Percentiles rank a stretch among this genome's conserved stretches.
These are phyloP conservation scores for Mesitornis unicolor DNA, from an alignment of 2,113 vertebrate genomes.

Conservation along the genomic window DNA sequence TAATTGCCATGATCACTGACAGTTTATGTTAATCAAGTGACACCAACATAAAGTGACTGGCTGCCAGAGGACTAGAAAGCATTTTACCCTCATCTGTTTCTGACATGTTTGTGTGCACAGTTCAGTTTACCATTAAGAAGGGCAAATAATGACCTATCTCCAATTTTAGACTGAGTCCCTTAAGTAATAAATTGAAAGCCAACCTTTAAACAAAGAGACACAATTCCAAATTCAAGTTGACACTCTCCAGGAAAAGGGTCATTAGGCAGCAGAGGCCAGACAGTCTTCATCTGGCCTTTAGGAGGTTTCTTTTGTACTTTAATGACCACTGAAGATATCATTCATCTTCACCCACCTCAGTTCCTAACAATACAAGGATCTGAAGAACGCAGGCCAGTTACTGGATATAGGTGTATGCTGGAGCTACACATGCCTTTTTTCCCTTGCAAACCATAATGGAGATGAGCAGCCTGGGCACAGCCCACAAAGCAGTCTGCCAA, in stretches of 20 bases:
- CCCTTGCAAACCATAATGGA: not conserved
- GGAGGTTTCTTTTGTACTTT: not conserved
- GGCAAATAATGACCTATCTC: not conserved
- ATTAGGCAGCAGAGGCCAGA: not conserved
- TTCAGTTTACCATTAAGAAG: conserved; percentile 21
- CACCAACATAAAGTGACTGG: not conserved
- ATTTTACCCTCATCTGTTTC: not conserved
- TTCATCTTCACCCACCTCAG: not conserved
- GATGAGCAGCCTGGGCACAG: not conserved
- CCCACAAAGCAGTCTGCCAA: not conserved
- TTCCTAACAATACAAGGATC: not conserved
- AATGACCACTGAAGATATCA: not conserved
- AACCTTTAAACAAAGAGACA: conserved; percentile 17
- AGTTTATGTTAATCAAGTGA: conserved; percentile 23
- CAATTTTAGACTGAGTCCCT: not conserved
- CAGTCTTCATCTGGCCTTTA: not conserved
- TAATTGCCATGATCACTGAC: not conserved
- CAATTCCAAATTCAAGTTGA: not conserved
- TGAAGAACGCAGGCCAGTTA: not conserved
- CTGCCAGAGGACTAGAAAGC: conserved; percentile 8
- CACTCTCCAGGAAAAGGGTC: not conserved
- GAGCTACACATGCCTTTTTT: not conserved
- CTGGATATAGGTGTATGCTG: not conserved
- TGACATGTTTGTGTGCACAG: conserved; percentile 41
- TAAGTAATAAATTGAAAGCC: conserved; percentile 11